These are phyloP conservation scores for Antigone vipio DNA, from an alignment of 2,113 vertebrate genomes.

Conservation along the genomic window DNA sequence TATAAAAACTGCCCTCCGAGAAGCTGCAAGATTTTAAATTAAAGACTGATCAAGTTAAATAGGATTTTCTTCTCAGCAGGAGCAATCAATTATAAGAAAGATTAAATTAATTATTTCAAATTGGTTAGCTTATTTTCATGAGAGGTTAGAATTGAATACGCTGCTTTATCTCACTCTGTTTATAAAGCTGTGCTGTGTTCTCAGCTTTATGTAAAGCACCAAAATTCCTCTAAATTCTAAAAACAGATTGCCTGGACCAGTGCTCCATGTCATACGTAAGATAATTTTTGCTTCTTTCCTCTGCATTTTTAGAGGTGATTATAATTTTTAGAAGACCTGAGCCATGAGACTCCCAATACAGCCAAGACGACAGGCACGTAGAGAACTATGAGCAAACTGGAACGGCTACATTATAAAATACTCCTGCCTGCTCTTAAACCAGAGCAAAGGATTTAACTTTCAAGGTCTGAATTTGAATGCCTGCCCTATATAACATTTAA, in stretches of 20 bases:
- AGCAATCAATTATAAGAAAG: background rate
- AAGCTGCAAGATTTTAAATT: background rate
- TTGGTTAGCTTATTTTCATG: background rate
- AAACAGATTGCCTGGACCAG: background rate
- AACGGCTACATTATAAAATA: background rate
- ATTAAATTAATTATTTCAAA: background rate
- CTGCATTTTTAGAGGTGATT: background rate
- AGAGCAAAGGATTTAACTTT: background rate
- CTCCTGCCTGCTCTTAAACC: background rate
- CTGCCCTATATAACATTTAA: background rate
- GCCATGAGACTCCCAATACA: background rate
- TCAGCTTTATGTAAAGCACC: background rate
- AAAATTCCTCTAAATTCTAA: background rate
- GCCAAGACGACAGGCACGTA: background rate
- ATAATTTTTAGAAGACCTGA: background rate
- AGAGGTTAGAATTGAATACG: background rate
- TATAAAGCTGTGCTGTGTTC: background rate
- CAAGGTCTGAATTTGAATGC: background rate
- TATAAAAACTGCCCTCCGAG: background rate
- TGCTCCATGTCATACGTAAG: accelerated
- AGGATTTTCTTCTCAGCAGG: background rate
- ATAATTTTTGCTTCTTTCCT: background rate
- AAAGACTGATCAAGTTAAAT: background rate
- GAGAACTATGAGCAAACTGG: background rate
- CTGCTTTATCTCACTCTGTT: background rate